Evolutionary conservation across 2,113 vertebrate genomes (phyloP).

Genomic region (Plectropomus leopardus): DNA sequence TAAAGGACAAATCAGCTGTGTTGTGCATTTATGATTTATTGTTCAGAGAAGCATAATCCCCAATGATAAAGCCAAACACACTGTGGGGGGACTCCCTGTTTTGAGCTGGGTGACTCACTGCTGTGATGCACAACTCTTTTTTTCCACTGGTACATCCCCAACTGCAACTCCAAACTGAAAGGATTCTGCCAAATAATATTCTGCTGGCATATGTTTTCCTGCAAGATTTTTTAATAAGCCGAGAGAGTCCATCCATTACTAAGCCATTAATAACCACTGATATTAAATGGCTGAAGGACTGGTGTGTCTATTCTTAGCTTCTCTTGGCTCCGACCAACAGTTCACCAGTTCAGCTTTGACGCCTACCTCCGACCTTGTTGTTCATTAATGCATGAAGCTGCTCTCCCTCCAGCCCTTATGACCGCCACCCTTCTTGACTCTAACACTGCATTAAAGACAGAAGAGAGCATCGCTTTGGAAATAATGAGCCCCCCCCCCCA

Average conservation of each 20-base stretch:
- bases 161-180: not conserved
- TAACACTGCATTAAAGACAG: slow-evolving; percentile 64
- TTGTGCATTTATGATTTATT: slow-evolving; percentile 53
- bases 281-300: slow-evolving; percentile 45
- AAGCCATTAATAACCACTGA: slow-evolving; percentile 42
- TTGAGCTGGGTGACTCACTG: not conserved
- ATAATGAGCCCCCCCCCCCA: slow-evolving; percentile 69
- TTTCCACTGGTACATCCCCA: not conserved
- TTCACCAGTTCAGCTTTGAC: slow-evolving; percentile 69
- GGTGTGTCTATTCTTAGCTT: slow-evolving; percentile 66
- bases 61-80: slow-evolving; percentile 24
- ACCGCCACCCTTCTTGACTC: slow-evolving; percentile 58
- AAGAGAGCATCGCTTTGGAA: slow-evolving; percentile 61
- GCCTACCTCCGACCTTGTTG: slow-evolving; percentile 74
- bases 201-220: not conserved
- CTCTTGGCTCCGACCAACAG: slow-evolving; percentile 51
- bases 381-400: slow-evolving; percentile 83
- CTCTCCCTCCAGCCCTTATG: slow-evolving; percentile 60
- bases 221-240: not conserved
- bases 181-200: not conserved
- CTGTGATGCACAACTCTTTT: slow-evolving; percentile 4
- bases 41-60: slow-evolving; percentile 44
- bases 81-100: slow-evolving; percentile 22
- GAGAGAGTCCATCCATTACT: slow-evolving; percentile 13
- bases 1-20: slow-evolving; percentile 49